Base-by-base conservation (phyloP, 2,113 vertebrate genomes). In the Aegotheles bennettii region DNA sequence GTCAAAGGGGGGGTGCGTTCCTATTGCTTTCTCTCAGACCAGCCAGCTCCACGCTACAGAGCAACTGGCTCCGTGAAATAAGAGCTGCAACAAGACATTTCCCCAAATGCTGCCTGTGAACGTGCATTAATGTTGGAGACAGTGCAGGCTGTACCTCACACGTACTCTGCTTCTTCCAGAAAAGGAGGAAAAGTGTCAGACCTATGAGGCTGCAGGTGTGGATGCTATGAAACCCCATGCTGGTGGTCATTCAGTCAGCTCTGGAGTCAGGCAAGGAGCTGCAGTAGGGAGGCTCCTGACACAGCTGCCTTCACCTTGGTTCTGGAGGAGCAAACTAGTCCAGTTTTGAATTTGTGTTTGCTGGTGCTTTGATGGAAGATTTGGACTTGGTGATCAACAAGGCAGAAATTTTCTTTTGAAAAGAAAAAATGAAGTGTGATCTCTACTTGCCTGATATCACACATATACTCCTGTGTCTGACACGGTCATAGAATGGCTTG, bases 381-480 rank as follows among this genome's bases (percentile, higher is more conserved):
- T 84, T 65, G 11, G 45, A 51, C 40, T 51, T 23, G 15, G 9
- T 38, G 25, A 51, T 42, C 1, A 3, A 54, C 74, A 74, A 78
- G 20, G 13, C 26, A 50, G n/a, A 38, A 29, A 13, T 45, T 77
- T 48, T 48, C 3, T 36, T 61, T 24, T 23, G 13, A 57, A 23
- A 43, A 42, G 3, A 7, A 61, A 31, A 69, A 70, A 38, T 13
- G 5, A 56, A 67, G 4, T 0, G 0, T 38, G 15, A 15, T 35
- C 10, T 17, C n/a, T 43, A 18, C 10, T 1, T 48, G 51, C 18
- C 53, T 45, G 11, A 40, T 3, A 3, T 59, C 42, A 24, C 9
- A 5, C 10, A 3, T 9, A 7, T 10, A 16, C 10, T 11, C 24
- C 24, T 36, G 14, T 61, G 71, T 16, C 21, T 33, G 6, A 35